These are phyloP conservation scores for Gila robusta DNA, from an alignment of 2,797 vertebrate species.

Conservation along the genomic window DNA sequence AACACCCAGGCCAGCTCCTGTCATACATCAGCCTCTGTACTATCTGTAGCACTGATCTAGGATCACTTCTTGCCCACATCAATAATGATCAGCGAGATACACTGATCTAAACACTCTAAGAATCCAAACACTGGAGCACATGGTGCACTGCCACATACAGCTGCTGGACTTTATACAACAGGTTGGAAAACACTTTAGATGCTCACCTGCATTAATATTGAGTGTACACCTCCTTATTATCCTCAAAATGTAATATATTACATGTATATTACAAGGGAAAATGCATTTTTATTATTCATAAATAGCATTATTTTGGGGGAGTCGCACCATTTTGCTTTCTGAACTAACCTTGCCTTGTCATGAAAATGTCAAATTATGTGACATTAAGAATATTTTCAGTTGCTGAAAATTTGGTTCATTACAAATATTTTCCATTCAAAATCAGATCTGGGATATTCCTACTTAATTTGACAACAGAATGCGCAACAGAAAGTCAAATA, in stretches of 20 bases:
- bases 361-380: neutral
- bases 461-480: no score
- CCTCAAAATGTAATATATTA: neutral
- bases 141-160: neutral
- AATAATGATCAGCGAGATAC: slow-evolving; percentile 25
- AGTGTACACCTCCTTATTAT: neutral
- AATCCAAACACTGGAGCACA: slow-evolving; percentile 10
- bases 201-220: neutral
- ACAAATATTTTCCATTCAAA: neutral
- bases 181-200: neutral
- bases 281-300: neutral
- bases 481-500: no score
- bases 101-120: slow-evolving; percentile 40
- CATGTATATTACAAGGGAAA: neutral
- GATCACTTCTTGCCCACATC: slow-evolving; percentile 28
- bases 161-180: neutral
- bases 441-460: neutral
- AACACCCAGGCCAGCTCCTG: slow-evolving; percentile 29
- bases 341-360: neutral
- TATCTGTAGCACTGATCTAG: slow-evolving; percentile 36
- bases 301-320: neutral
- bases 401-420: neutral
- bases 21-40: slow-evolving; percentile 28
- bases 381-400: neutral
- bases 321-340: neutral